Evolutionary conservation across 2,888 invertebrate species (phyloP).

Genomic region (Drosophila aldrichi): DNA sequence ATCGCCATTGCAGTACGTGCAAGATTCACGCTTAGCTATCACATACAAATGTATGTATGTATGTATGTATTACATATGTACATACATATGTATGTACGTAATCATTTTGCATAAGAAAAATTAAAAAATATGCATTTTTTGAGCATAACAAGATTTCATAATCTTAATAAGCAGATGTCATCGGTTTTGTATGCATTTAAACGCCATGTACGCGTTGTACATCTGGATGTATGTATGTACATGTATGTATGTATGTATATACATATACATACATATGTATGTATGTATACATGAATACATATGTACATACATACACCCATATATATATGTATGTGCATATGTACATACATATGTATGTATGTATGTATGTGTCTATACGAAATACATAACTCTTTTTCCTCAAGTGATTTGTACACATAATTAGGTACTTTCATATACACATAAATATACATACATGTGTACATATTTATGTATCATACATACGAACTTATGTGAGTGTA

Average conservation of each 20-base stretch:
- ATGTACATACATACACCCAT: neutral
- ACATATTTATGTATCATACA: neutral
- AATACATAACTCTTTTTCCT: slow-evolving; percentile 2
- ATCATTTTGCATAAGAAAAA: slow-evolving; percentile 4
- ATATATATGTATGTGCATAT: neutral
- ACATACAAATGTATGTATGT: too few relatives aligned
- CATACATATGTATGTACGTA: neutral
- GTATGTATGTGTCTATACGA: neutral
- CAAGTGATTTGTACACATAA: neutral
- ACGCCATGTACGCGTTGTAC: too few relatives aligned
- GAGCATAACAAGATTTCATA: slow-evolving; percentile 38
- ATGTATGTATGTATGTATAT: slow-evolving; percentile 1
- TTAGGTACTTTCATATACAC: neutral
- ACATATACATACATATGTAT: neutral
- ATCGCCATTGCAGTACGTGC: slow-evolving; percentile 13
- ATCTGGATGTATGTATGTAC: too few relatives aligned
- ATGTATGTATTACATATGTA: too few relatives aligned
- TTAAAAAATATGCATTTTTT: slow-evolving; percentile 25
- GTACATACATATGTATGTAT: neutral
- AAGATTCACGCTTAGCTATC: neutral
- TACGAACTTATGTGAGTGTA: neutral
- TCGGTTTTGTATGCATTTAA: slow-evolving; percentile 17
- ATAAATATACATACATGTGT: neutral
- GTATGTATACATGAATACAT: neutral
- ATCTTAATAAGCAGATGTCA: slow-evolving; percentile 42